These are phyloP conservation scores for Oplegnathus fasciatus DNA, from an alignment of 2,113 vertebrate genomes.

Conservation along the genomic window DNA sequence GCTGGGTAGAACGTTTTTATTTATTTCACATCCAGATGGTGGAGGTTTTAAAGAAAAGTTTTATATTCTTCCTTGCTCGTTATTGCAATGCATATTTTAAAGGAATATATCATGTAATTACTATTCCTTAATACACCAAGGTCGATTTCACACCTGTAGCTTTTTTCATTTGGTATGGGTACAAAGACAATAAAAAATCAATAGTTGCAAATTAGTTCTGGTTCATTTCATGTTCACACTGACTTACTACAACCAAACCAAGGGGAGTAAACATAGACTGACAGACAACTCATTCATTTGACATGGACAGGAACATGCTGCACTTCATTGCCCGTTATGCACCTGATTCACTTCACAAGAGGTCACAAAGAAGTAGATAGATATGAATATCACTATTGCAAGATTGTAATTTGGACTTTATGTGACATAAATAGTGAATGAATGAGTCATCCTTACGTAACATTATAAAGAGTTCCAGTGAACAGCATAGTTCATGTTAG, in stretches of 20 bases:
- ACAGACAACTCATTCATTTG: no score
- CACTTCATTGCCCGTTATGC: no score
- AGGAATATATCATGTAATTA: not conserved
- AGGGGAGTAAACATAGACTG: no score
- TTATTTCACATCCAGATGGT: not conserved
- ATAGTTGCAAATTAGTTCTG: not conserved
- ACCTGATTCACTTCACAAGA: no score
- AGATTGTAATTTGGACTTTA: no score
- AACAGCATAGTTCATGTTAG: no score
- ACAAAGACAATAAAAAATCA: not conserved
- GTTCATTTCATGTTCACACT: not conserved
- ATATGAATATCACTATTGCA: no score
- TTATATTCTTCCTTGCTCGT: not conserved
- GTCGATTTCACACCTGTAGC: not conserved
- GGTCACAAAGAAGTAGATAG: no score
- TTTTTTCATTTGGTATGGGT: not conserved
- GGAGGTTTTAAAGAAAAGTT: not conserved
- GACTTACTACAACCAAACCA: not conserved
- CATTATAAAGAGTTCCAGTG: no score
- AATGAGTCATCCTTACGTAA: no score
- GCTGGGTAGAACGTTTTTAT: not conserved
- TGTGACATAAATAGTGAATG: no score
- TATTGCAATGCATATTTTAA: not conserved
- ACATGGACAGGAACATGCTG: no score
- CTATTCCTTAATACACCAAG: not conserved